These are phyloP conservation scores for Rhinichthys osculus DNA, from an alignment of 2,797 vertebrate species.

Conservation along the genomic window DNA sequence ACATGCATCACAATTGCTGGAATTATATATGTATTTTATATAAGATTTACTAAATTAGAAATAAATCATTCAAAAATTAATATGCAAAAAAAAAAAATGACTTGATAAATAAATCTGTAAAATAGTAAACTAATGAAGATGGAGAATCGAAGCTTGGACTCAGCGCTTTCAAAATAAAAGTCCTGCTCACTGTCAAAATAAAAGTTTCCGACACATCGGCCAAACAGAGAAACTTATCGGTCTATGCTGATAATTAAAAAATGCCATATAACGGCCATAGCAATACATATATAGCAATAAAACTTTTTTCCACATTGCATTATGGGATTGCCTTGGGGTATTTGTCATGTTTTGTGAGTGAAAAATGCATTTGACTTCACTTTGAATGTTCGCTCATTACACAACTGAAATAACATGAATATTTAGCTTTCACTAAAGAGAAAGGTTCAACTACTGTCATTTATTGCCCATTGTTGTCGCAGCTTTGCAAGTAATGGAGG, in stretches of 20 bases:
- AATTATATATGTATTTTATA: not conserved
- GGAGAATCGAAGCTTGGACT: not conserved
- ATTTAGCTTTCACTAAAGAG: not conserved
- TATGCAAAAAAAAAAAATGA: too few species aligned
- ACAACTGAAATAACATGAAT: not conserved
- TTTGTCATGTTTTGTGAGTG: not conserved
- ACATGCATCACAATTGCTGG: not conserved
- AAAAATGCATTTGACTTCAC: not conserved
- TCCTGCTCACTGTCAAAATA: not conserved
- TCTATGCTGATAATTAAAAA: not conserved
- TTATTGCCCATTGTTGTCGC: not conserved
- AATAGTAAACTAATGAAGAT: not conserved
- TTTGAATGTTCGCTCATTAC: not conserved
- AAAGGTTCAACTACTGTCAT: not conserved
- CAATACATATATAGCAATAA: too few species aligned
- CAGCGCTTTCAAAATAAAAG: not conserved
- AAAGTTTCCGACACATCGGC: not conserved
- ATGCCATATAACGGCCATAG: not conserved
- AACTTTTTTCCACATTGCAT: not conserved
- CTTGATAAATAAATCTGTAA: not conserved
- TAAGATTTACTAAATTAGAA: not conserved
- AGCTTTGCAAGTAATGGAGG: not conserved
- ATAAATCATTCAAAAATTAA: too few species aligned
- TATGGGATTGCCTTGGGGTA: not conserved
- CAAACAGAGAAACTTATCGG: too few species aligned